These are phyloP conservation scores for Manis crassicaudata DNA, from an alignment of 2,797 vertebrate species.

Conservation along the genomic window DNA sequence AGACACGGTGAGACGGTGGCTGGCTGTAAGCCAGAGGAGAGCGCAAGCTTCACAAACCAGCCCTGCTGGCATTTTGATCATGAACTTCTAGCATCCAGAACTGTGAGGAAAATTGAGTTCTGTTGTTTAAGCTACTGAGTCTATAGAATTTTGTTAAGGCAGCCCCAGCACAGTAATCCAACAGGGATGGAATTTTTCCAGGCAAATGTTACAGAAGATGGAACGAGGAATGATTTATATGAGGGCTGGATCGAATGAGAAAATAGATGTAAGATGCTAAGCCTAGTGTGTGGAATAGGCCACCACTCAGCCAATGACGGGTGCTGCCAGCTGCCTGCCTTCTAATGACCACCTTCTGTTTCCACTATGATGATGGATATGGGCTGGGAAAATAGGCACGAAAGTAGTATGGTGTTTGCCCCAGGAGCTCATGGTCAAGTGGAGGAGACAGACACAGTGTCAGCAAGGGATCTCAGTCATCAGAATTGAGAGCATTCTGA, in stretches of 20 bases:
- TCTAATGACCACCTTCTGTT: background rate
- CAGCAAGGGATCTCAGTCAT: background rate
- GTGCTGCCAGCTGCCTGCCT: background rate
- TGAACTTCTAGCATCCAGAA: background rate
- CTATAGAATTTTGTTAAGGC: background rate
- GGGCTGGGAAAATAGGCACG: background rate
- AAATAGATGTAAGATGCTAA: background rate
- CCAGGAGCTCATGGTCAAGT: background rate
- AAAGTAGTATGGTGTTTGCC: background rate
- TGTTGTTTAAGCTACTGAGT: background rate
- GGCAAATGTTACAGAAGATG: background rate
- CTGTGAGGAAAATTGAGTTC: background rate
- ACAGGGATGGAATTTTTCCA: background rate
- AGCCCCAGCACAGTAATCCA: background rate
- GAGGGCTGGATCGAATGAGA: background rate
- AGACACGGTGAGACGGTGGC: background rate
- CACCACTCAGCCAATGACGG: background rate
- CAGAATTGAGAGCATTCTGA: background rate
- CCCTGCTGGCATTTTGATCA: background rate
- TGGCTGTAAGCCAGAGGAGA: background rate
- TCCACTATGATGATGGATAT: background rate
- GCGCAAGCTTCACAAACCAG: background rate
- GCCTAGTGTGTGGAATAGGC: background rate
- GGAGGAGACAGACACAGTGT: background rate
- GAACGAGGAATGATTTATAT: background rate